Conservation (phyloP, 2,888 invertebrate genomes). For the Hypena proboscidalis region DNA sequence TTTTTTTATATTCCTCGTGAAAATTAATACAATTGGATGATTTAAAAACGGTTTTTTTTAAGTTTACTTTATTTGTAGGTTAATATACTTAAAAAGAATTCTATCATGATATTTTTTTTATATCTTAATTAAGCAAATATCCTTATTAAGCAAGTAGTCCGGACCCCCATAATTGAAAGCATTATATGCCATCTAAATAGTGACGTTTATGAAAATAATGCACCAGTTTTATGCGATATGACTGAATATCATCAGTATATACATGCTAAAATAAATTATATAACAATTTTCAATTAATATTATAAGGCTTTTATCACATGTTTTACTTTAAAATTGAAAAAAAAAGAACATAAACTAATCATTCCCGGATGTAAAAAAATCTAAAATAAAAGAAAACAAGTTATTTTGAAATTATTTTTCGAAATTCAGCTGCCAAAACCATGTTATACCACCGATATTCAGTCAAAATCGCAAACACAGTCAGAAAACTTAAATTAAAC, state of each 20-base stretch:
- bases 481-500: constrained; percentile 48
- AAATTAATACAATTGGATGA: too few relatives aligned
- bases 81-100: too few relatives aligned
- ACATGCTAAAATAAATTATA: constrained; percentile 1
- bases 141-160: background rate
- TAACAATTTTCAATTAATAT: background rate
- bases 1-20: too few relatives aligned
- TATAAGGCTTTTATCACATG: too few relatives aligned
- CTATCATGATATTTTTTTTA: constrained; percentile 1
- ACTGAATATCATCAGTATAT: constrained; percentile 21
- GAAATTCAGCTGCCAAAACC: constrained; percentile 35
- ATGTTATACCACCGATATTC: constrained; percentile 1
- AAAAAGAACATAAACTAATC: too few relatives aligned
- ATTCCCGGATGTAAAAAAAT: too few relatives aligned
- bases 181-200: constrained; percentile 69
- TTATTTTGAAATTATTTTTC: too few relatives aligned
- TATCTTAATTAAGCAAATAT: background rate
- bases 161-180: constrained; percentile 61
- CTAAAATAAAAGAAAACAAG: too few relatives aligned
- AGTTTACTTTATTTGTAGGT: too few relatives aligned
- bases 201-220: constrained; percentile 50
- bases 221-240: constrained; percentile 49
- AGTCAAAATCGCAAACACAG: constrained; percentile 33
- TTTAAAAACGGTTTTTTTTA: too few relatives aligned
- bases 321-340: too few relatives aligned